Conservation (phyloP, 2,113 vertebrate genomes). For the Lycaon pictus region DNA sequence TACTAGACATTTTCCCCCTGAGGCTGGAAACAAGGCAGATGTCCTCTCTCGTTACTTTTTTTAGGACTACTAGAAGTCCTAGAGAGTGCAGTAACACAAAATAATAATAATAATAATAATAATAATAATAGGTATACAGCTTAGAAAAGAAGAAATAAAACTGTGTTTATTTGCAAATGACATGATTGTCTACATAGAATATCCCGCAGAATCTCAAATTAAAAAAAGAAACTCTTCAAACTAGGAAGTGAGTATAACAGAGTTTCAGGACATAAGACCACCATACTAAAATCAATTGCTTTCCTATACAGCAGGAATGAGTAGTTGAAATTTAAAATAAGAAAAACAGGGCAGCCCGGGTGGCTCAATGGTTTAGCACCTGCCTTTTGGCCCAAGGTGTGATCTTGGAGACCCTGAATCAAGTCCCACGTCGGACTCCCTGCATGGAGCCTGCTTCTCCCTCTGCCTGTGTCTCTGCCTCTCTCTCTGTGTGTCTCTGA, state of each 20-base stretch:
- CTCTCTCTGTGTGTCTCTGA: too few relatives aligned
- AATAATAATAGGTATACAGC: background rate
- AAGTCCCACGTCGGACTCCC: too few relatives aligned
- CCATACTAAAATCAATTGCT: background rate
- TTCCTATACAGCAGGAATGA: background rate
- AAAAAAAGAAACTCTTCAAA: background rate
- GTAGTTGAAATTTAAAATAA: background rate
- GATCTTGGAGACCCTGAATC: too few relatives aligned
- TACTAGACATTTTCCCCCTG: background rate
- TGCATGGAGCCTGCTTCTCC: too few relatives aligned
- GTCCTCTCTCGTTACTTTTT: background rate
- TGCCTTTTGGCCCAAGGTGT: too few relatives aligned
- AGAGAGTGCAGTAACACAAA: background rate
- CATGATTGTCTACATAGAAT: background rate
- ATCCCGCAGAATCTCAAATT: background rate
- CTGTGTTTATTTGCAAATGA: background rate
- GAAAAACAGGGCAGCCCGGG: background rate
- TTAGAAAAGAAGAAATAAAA: background rate
- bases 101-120: background rate
- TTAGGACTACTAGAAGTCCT: background rate
- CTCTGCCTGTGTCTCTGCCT: too few relatives aligned
- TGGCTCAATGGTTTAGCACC: too few relatives aligned
- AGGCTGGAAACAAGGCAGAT: background rate
- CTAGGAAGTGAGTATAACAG: background rate
- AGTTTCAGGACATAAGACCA: background rate